Conservation (phyloP, 2,888 invertebrate species). For the Chelonus formosanus region DNA sequence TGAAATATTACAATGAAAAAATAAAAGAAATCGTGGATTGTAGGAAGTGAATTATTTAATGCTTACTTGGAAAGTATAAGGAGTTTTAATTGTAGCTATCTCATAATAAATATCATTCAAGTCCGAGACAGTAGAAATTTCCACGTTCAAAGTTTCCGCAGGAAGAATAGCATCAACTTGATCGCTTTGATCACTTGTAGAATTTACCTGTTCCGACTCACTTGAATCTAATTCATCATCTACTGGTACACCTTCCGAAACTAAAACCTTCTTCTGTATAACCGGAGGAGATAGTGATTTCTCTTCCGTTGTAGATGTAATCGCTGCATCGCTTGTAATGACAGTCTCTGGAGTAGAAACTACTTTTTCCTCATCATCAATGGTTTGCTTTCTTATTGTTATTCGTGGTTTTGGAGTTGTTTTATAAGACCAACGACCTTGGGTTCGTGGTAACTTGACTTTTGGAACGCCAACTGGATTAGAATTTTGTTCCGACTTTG, state of each 20-base stretch:
- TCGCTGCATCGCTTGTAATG: slow-evolving; percentile 40
- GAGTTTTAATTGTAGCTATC: slow-evolving; percentile 89
- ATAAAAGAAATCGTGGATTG: slow-evolving; percentile 6
- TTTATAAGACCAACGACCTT: slow-evolving; percentile 91
- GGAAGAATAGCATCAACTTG: slow-evolving; percentile 67
- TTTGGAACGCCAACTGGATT: slow-evolving; percentile 75
- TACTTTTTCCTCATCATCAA: slow-evolving; percentile 57
- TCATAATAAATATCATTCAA: slow-evolving; percentile 87
- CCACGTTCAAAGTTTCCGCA: slow-evolving; percentile 85
- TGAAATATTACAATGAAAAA: neutral
- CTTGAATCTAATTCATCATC: slow-evolving; percentile 75
- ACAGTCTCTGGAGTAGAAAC: slow-evolving; percentile 39
- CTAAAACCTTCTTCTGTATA: slow-evolving; percentile 51
- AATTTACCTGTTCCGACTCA: slow-evolving; percentile 68
- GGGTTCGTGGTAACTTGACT: slow-evolving; percentile 82
- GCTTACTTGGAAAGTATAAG: slow-evolving; percentile 85
- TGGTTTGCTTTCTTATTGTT: slow-evolving; percentile 75
- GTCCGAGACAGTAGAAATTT: slow-evolving; percentile 87
- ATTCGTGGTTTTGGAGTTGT: slow-evolving; percentile 88
- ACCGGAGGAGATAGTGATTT: slow-evolving; percentile 67
- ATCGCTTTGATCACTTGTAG: slow-evolving; percentile 54
- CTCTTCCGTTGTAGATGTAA: slow-evolving; percentile 29
- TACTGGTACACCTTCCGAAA: slow-evolving; percentile 46
- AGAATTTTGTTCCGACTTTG: slow-evolving; percentile 42
- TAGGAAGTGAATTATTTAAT: too few relatives aligned